A percentile compares a stretch with the other conserved stretches of the same genome.
Evolutionary conservation across 2,888 invertebrate species (phyloP).

Genomic region (Sceliomorpha sp.): DNA sequence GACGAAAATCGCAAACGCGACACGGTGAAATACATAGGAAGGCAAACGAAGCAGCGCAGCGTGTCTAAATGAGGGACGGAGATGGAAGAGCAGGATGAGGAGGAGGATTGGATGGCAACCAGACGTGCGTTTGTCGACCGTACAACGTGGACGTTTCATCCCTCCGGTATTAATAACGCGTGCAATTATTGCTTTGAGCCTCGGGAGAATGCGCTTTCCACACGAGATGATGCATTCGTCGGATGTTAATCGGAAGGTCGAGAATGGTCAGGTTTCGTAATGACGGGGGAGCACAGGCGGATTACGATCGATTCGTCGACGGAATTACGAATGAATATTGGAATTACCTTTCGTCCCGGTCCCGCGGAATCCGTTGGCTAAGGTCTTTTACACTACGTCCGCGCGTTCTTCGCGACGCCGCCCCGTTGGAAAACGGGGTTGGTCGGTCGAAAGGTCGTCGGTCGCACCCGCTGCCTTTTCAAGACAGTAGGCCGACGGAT

Average conservation of each 20-base stretch:
- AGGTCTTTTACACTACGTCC: too few relatives aligned
- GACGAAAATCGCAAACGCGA: not conserved
- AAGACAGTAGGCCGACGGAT: too few relatives aligned
- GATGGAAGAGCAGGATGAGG: too few relatives aligned
- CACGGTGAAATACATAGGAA: conserved; percentile 20
- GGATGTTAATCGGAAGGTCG: conserved; percentile 57
- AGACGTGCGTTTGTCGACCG: conserved; percentile 38
- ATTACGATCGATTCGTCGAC: conserved; percentile 45
- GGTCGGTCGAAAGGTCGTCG: too few relatives aligned
- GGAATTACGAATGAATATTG: conserved; percentile 51
- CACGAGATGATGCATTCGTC: conserved; percentile 54
- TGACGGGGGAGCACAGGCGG: conserved; percentile 48
- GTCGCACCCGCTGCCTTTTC: too few relatives aligned
- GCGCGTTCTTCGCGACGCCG: too few relatives aligned
- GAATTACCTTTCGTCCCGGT: conserved; percentile 49
- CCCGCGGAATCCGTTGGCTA: too few relatives aligned
- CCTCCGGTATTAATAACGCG: conserved; percentile 63
- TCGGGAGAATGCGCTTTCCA: conserved; percentile 54
- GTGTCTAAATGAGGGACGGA: conserved; percentile 20
- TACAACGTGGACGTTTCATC: conserved; percentile 58
- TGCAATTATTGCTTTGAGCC: conserved; percentile 65
- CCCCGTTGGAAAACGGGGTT: too few relatives aligned
- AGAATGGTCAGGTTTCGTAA: conserved; percentile 51
- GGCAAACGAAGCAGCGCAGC: conserved; percentile 42
- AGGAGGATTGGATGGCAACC: too few relatives aligned